phyloP scores from a whole-genome alignment of 2,888 invertebrate species.

The Orchesellides sinensis region DNA sequence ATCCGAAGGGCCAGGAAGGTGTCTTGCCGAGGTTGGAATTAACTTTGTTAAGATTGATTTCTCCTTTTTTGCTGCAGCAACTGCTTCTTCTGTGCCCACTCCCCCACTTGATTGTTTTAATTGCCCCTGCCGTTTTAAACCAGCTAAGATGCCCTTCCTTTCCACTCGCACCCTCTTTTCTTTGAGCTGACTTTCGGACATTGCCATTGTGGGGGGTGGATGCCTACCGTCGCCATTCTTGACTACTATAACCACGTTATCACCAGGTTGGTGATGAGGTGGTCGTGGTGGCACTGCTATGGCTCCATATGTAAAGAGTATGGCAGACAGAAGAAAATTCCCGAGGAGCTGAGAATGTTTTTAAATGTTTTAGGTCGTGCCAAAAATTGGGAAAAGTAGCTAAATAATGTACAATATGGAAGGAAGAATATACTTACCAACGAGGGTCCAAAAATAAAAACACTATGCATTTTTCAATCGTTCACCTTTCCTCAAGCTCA shows the following conservation, averaged over 20 bases:
- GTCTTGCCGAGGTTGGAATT: slow-evolving; percentile 9
- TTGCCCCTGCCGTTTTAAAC: slow-evolving; percentile 26
- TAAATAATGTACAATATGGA: not conserved
- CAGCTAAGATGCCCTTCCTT: slow-evolving; percentile 4
- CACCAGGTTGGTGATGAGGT: slow-evolving; percentile 1
- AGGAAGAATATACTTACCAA: slow-evolving; percentile 17
- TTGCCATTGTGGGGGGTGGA: not conserved
- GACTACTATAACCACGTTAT: slow-evolving; percentile 29
- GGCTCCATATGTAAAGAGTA: not conserved
- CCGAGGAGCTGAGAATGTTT: not conserved
- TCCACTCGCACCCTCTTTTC: not conserved
- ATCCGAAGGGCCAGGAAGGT: slow-evolving; percentile 3
- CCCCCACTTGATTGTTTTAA: not conserved
- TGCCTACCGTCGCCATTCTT: not conserved
- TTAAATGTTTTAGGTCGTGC: too few relatives aligned
- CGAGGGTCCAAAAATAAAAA: not conserved
- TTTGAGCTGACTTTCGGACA: slow-evolving; percentile 5
- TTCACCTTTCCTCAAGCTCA: slow-evolving; percentile 31
- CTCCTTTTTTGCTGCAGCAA: not conserved
- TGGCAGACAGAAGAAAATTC: not conserved
- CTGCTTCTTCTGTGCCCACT: not conserved
- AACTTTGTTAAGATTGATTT: slow-evolving; percentile 16
- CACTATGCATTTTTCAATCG: slow-evolving; percentile 19
- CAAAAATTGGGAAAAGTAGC: not conserved
- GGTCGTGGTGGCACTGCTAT: not conserved